Evolutionary conservation across 2,113 vertebrate genomes (phyloP), one percentile per base, ranked within the genome.

Genomic region (Callipepla squamata): DNA sequence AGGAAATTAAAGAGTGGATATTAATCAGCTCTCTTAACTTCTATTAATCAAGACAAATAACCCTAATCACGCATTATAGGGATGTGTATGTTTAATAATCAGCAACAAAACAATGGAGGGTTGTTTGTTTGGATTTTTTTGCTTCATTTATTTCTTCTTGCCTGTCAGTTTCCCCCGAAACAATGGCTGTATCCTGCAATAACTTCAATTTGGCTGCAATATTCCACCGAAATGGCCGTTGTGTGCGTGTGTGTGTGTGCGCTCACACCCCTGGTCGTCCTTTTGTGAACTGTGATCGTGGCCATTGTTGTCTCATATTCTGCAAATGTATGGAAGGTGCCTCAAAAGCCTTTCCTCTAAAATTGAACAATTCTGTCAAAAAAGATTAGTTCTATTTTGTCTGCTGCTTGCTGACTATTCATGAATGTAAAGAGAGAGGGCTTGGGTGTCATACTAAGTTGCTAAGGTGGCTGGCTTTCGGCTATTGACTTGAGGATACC

Each of bases 321-420:
- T 96, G 97, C 97, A 95, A 97, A 94, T 90, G 97, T 38, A 96
- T 97, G 97, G 96, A 98, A 95, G 97, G 97, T 94, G 91, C 92
- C 97, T 97, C 97, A 97, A 98, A 98, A 97, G 97, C 97, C 97
- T 97, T 97, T 97, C 96, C 97, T 97, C 97, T 92, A 98, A 98
- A 98, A 98, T 97, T 97, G 98, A 98, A 98, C 98, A 97, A 98
- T 98, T 98, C 98, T 98, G 98, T 98, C 98, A 98, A 97, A 98
- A 98, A 98, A 98, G 98, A 98, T 98, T 98, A 98, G 98, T 98
- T 98, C 98, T 98, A 97, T 98, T 98, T 98, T 98, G 98, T 98
- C 98, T 98, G 97, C 98, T 97, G 97, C 97, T 97, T 97, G 97
- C 98, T 98, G 98, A 98, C 98, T 98, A 98, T 98, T 98, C 98